Base-by-base conservation (phyloP, 1,140 invertebrate genomes). In the Megathymus violae region DNA sequence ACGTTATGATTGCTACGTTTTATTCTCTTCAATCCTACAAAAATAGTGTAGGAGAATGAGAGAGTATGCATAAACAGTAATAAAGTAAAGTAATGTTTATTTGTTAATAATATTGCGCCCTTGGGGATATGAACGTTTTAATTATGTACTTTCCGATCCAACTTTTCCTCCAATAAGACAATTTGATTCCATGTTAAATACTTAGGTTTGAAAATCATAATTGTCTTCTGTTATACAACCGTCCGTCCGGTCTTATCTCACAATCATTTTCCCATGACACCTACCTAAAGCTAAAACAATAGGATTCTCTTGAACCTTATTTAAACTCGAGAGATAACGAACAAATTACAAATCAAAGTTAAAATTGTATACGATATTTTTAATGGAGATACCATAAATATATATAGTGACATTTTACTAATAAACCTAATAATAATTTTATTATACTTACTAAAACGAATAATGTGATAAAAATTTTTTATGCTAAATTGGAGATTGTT, bases 231-330 rank as follows among this genome's bases (percentile, higher is more conserved):
- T 56, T 58, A 58, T n/a, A n/a, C n/a, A n/a, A n/a, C n/a, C n/a
- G n/a, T 58, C 41, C 44, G 41, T 46, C 54, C 16, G 25, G 40
- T 58, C 51, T n/a, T 44, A 41, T 58, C 54, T 58, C 54, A 58
- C 41, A 52, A 52, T 52, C 4, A 25, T 52, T 25, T 58, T 58
- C 54, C 40, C 54, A 46, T 58, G 54, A 58, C 54, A 58, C 46
- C 54, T 11, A 56, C 52, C 31, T 58, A 44, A 44, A 58, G n/a
- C 11, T 58, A 17, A 46, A 46, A 58, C 54, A 58, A 58, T 58
- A 19, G 25, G 41, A 58, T 58, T 58, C 54, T 31, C 41, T 58
- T 46, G 54, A 46, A 58, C 54, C 54, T 34, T 58, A 40, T 58
- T 44, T 58, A 58, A 58, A 58, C 22, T 58, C 25, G 13, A 10